These are phyloP conservation scores for Mesorhabditis sp. DNA, from an alignment of 2,888 invertebrate species.

Conservation along the genomic window DNA sequence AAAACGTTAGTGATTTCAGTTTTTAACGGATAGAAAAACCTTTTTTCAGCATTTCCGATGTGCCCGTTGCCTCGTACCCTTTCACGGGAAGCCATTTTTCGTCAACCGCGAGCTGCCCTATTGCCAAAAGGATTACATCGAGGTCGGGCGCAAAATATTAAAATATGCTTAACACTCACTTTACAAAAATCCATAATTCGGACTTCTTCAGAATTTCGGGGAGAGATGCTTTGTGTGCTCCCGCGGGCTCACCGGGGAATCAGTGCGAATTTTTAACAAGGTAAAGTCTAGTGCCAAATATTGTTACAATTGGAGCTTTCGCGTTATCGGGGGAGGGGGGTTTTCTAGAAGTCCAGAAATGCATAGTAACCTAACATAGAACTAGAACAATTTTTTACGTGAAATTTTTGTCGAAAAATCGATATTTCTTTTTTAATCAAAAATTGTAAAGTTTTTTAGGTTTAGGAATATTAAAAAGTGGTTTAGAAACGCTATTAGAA, in stretches of 20 bases:
- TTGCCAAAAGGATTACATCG: constrained; percentile 85
- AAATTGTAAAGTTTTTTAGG: too few species aligned
- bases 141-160: constrained; percentile 11
- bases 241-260: constrained; percentile 19
- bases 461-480: too few species aligned
- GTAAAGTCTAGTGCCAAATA: constrained; percentile 5
- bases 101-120: constrained; percentile 63
- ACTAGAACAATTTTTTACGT: too few species aligned
- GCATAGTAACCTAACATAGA: too few species aligned
- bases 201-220: constrained; percentile 18
- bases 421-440: too few species aligned
- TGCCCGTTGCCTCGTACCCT: constrained; percentile 89
- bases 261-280: constrained; percentile 31
- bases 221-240: constrained; percentile 31
- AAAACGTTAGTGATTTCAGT: background rate
- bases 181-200: too few species aligned
- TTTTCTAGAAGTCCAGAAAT: too few species aligned
- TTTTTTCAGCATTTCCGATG: constrained; percentile 82
- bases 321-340: too few species aligned
- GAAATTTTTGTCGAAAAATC: too few species aligned
- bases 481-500: too few species aligned
- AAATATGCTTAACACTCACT: background rate
- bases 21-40: background rate
- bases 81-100: constrained; percentile 87
- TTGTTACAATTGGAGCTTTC: too few species aligned